Conservation (phyloP, 2,113 vertebrate genomes). For the Semicossyphus pulcher region DNA sequence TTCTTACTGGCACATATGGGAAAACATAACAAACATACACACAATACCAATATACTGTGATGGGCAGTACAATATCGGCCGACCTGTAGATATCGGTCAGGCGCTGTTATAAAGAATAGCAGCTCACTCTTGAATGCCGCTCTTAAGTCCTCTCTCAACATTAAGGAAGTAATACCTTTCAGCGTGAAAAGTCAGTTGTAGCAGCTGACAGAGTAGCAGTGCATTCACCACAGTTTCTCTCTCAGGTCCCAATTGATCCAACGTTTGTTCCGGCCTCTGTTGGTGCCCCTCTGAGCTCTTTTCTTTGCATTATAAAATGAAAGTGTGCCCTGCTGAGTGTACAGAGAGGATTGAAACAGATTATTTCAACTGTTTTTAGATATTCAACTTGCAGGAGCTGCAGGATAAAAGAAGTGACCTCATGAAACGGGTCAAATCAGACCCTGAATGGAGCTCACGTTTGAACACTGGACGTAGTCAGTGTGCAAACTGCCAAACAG, state of each 20-base stretch:
- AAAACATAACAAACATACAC: no score
- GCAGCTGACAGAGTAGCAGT: neutral
- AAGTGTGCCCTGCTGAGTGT: constrained; percentile 17
- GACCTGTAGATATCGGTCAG: no score
- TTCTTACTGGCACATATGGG: no score
- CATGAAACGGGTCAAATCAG: constrained; percentile 32
- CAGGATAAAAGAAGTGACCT: constrained; percentile 32
- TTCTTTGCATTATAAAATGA: constrained; percentile 22
- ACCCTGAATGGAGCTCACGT: constrained; percentile 2
- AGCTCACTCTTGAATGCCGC: no score
- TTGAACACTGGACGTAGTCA: no score
- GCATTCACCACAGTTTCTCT: constrained; percentile 7
- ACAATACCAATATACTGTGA: no score
- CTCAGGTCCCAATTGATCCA: constrained; percentile 11
- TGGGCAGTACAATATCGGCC: no score
- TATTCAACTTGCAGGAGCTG: constrained; percentile 29
- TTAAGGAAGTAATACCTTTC: neutral
- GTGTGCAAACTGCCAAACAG: no score
- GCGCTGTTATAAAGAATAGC: no score
- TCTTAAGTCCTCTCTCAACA: no score
- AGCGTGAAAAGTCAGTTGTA: neutral
- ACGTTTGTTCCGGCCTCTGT: constrained; percentile 6
- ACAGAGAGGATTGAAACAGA: constrained; percentile 26
- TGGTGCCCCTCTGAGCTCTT: constrained; percentile 7
- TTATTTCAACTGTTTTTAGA: constrained; percentile 25